phyloP scores from a whole-genome alignment of 1,140 invertebrate genomes.

The Hypothenemus hampei region DNA sequence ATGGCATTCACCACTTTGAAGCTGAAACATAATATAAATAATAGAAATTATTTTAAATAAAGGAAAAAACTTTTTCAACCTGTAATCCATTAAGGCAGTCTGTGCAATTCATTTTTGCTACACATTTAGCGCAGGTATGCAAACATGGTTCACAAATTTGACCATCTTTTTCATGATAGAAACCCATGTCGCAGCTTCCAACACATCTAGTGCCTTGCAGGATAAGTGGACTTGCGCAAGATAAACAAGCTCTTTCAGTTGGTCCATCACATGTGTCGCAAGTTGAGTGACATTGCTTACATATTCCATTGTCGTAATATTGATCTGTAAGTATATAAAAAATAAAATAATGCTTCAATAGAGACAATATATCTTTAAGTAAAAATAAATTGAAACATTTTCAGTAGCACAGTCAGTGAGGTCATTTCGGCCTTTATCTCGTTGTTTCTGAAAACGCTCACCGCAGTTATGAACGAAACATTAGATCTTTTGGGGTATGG shows the following conservation, averaged over 20 bases:
- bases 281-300: constrained; percentile 62
- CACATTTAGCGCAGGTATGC: constrained; percentile 71
- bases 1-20: constrained; percentile 74
- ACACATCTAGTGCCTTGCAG: constrained; percentile 67
- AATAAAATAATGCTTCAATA: too few species aligned
- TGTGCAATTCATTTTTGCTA: constrained; percentile 71
- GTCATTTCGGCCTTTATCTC: too few species aligned
- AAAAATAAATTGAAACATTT: too few species aligned
- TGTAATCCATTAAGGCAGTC: constrained; percentile 65
- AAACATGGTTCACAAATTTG: constrained; percentile 68
- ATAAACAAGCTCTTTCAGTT: constrained; percentile 61
- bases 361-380: too few species aligned
- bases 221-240: constrained; percentile 59
- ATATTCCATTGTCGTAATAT: constrained; percentile 63
- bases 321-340: constrained; percentile 50
- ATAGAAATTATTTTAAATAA: too few species aligned
- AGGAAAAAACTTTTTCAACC: constrained; percentile 35
- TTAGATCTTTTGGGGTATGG: too few species aligned
- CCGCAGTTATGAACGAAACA: too few species aligned
- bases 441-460: too few species aligned
- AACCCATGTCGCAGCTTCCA: constrained; percentile 65
- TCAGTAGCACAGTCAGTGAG: too few species aligned
- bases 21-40: constrained; percentile 31
- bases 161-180: constrained; percentile 56
- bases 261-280: constrained; percentile 69